Conservation (phyloP, 2,888 invertebrate species). For the Metopia argyrocephala region DNA sequence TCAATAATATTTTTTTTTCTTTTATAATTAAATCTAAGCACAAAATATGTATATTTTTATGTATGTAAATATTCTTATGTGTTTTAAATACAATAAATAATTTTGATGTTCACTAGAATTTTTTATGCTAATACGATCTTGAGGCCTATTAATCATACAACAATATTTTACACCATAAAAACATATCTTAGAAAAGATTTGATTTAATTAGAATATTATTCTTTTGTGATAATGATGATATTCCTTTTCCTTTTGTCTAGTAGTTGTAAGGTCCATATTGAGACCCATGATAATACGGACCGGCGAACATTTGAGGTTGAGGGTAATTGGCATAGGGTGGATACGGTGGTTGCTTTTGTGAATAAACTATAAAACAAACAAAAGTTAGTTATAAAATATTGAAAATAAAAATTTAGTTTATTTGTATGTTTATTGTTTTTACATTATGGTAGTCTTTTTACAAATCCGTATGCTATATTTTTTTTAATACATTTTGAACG, state of each 20-base stretch:
- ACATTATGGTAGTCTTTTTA: not conserved
- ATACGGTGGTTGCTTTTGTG: constrained; percentile 93
- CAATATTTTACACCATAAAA: constrained; percentile 11
- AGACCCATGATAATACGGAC: constrained; percentile 93
- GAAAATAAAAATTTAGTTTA: constrained; percentile 6
- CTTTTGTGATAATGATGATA: constrained; percentile 44
- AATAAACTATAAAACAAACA: constrained; percentile 86
- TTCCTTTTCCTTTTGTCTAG: constrained; percentile 77
- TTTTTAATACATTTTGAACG: no score
- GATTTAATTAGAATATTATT: not conserved
- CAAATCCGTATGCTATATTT: no score
- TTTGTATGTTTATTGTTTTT: not conserved
- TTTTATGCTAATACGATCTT: not conserved
- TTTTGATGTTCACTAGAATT: constrained; percentile 43
- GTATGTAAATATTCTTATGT: constrained; percentile 2
- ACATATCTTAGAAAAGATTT: not conserved
- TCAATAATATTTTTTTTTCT: constrained; percentile 13
- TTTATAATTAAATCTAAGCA: constrained; percentile 34
- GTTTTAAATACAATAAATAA: constrained; percentile 57
- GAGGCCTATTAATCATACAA: not conserved
- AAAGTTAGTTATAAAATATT: no score
- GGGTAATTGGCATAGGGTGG: constrained; percentile 92
- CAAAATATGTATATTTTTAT: constrained; percentile 21
- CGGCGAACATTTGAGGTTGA: constrained; percentile 89
- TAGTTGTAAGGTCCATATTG: constrained; percentile 97